These are phyloP conservation scores for Drosophila sechellia DNA, from an alignment of 1,140 invertebrate species.

Conservation along the genomic window DNA sequence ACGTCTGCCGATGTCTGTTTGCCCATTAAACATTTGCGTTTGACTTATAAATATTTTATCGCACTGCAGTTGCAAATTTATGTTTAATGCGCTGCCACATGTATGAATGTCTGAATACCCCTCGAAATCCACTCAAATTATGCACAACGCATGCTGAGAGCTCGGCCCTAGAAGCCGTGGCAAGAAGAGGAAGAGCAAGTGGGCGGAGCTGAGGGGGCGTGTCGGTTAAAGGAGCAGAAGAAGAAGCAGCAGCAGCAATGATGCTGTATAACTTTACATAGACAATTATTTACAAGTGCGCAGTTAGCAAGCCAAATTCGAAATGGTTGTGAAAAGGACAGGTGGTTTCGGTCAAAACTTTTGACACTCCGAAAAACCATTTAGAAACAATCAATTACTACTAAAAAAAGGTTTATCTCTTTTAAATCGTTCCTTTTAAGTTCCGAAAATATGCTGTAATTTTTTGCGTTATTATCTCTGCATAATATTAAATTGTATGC, in stretches of 20 bases:
- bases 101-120: constrained; percentile 48
- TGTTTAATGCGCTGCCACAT: constrained; percentile 34
- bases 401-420: too few relatives aligned
- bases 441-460: too few relatives aligned
- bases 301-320: constrained; percentile 39
- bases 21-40: constrained; percentile 73
- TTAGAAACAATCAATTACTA: background rate
- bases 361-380: background rate
- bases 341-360: constrained; percentile 12
- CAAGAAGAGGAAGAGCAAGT: constrained; percentile 1
- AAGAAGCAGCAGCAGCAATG: constrained; percentile 7
- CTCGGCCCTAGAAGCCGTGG: background rate
- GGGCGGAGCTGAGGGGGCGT: background rate
- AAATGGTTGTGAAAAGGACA: constrained; percentile 6
- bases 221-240: constrained; percentile 2
- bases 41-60: constrained; percentile 74
- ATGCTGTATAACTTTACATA: constrained; percentile 77
- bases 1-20: constrained; percentile 51
- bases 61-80: constrained; percentile 43
- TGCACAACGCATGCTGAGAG: constrained; percentile 53
- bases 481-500: too few relatives aligned
- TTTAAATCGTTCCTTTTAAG: background rate
- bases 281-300: constrained; percentile 80
- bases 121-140: constrained; percentile 64
- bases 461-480: too few relatives aligned